Evolutionary conservation across 2,888 invertebrate genomes (phyloP).

Genomic region (Apamea monoglypha): DNA sequence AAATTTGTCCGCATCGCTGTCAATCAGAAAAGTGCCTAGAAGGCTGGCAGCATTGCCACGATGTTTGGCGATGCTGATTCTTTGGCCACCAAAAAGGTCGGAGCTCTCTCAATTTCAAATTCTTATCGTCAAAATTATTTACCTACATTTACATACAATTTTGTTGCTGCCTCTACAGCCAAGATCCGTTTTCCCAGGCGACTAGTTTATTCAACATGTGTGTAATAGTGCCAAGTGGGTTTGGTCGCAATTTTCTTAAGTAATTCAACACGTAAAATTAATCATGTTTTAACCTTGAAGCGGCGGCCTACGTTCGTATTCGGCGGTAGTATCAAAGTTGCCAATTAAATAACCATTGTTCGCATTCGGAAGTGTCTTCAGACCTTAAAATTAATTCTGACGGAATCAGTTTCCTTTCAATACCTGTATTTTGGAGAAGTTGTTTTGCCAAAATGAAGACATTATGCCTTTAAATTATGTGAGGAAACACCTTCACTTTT

Average conservation of each 20-base stretch:
- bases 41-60: too few relatives aligned
- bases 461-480: not conserved
- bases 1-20: too few relatives aligned
- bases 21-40: too few relatives aligned
- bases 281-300: slow-evolving; percentile 63
- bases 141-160: slow-evolving; percentile 25
- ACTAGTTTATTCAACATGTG: slow-evolving; percentile 73
- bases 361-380: slow-evolving; percentile 31
- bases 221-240: slow-evolving; percentile 72
- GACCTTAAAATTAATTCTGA: slow-evolving; percentile 9
- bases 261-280: slow-evolving; percentile 69
- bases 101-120: not conserved
- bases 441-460: slow-evolving; percentile 11
- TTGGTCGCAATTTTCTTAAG: slow-evolving; percentile 76
- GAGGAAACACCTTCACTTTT: slow-evolving; percentile 15
- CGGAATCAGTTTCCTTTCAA: slow-evolving; percentile 13
- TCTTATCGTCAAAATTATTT: not conserved
- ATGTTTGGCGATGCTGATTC: too few relatives aligned
- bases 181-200: slow-evolving; percentile 79
- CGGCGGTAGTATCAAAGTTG: slow-evolving; percentile 7
- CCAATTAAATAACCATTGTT: slow-evolving; percentile 8
- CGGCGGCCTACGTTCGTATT: slow-evolving; percentile 42
- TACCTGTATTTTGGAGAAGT: slow-evolving; percentile 7
- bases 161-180: slow-evolving; percentile 69
- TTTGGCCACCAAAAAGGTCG: too few relatives aligned